phyloP scores from a whole-genome alignment of 2,797 vertebrate species.

The Crocidura indochinensis region DNA sequence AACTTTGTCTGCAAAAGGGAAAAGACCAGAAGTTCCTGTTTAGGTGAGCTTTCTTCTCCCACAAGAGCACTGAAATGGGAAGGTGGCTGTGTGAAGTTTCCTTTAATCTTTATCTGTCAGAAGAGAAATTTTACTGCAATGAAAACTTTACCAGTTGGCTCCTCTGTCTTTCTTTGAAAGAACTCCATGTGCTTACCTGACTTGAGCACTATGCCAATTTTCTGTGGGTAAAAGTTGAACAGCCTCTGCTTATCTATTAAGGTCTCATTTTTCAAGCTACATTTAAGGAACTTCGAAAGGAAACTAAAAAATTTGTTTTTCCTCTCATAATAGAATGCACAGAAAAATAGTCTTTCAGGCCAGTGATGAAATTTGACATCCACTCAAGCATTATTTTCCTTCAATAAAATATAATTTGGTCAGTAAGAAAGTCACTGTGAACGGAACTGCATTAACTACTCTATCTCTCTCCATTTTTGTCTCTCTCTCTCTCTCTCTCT shows the following conservation, averaged over 20 bases:
- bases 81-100: not conserved
- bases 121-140: not conserved
- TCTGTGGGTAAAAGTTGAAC: not conserved
- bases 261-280: not conserved
- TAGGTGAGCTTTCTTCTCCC: conserved; percentile 4
- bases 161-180: not conserved
- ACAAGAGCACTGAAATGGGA: not conserved
- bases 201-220: not conserved
- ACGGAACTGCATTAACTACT: conserved; percentile 27
- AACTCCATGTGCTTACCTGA: not conserved
- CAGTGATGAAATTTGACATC: conserved; percentile 24
- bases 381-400: conserved; percentile 1
- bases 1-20: not conserved
- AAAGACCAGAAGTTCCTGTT: too few relatives aligned
- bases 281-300: conserved; percentile 10
- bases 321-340: not conserved
- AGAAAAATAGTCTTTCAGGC: not conserved
- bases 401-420: conserved; percentile 53
- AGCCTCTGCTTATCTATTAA: not conserved
- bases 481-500: too few relatives aligned
- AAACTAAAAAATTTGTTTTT: not conserved
- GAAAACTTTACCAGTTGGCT: not conserved
- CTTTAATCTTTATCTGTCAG: conserved; percentile 28
- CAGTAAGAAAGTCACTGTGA: conserved; percentile 4
- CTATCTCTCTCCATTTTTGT: too few relatives aligned